Percentiles rank a stretch among this genome's conserved stretches.
Evolutionary conservation across 2,888 invertebrate species (phyloP).

Genomic region (Arrhopalites spinosus): DNA sequence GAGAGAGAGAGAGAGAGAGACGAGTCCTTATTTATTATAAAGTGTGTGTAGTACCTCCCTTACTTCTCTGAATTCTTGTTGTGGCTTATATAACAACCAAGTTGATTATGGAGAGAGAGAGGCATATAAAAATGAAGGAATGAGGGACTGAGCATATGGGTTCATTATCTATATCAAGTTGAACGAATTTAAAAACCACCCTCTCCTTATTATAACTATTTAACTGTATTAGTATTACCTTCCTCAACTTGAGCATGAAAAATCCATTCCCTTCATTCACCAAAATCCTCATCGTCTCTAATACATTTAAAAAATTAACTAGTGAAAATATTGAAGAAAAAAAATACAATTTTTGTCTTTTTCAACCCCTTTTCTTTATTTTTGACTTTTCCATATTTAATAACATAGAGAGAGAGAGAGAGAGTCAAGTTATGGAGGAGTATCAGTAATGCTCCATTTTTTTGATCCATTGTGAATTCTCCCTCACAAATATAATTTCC

Average conservation of each 20-base stretch:
- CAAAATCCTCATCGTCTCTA: not conserved
- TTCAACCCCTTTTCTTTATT: not conserved
- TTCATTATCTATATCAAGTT: conserved; percentile 5
- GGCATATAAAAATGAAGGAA: not conserved
- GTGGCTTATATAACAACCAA: not conserved
- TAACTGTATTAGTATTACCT: conserved; percentile 12
- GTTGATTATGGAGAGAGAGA: not conserved
- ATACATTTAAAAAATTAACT: not conserved
- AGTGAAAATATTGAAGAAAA: not conserved
- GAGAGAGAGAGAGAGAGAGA: not conserved
- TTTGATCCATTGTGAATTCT: conserved; percentile 22
- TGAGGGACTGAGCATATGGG: conserved; percentile 1
- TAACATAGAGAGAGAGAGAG: not conserved
- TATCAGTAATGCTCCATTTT: not conserved
- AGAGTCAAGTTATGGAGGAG: not conserved
- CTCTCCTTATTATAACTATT: conserved; percentile 14
- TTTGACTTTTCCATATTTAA: not conserved
- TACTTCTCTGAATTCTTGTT: conserved; percentile 2
- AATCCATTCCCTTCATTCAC: not conserved
- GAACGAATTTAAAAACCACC: conserved; percentile 24
- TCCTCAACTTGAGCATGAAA: not conserved
- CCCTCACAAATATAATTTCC: conserved; percentile 29
- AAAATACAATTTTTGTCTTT: no score
- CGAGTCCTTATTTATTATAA: no score
- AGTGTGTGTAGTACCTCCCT: no score